A percentile compares a stretch with the other conserved stretches of the same genome.
phyloP scores from a whole-genome alignment of 2,797 vertebrate genomes.

The Enteromius anoplus region DNA sequence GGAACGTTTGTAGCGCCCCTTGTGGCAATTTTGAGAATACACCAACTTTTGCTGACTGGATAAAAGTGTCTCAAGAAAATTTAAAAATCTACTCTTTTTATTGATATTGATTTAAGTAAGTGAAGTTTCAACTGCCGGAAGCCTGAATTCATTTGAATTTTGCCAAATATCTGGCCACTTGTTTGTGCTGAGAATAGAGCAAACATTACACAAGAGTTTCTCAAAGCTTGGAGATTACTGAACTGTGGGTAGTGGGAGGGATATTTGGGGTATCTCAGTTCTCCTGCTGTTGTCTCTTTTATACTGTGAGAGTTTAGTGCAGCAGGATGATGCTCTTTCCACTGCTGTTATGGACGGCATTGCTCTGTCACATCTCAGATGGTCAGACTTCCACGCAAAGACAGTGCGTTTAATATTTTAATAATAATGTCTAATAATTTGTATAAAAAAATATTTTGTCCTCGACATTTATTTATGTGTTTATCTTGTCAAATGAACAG shows the following conservation, averaged over 20 bases:
- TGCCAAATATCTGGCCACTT: background rate
- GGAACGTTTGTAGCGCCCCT: background rate
- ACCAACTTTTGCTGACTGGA: too few species aligned
- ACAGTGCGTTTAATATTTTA: too few species aligned
- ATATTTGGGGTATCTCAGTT: background rate
- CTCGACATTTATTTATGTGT: too few species aligned
- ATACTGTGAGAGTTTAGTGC: background rate
- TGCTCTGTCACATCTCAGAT: constrained; percentile 24
- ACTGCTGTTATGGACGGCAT: constrained; percentile 35
- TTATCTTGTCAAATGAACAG: background rate
- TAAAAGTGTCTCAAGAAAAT: background rate
- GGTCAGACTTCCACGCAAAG: background rate
- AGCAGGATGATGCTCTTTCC: constrained; percentile 2
- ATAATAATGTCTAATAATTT: too few species aligned
- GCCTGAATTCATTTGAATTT: background rate
- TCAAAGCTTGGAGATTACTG: background rate
- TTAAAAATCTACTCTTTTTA: background rate
- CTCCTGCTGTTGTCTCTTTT: background rate
- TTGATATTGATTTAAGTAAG: too few species aligned
- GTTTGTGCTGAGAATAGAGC: background rate
- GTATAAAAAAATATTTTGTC: too few species aligned
- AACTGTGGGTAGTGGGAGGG: background rate
- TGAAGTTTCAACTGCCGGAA: too few species aligned
- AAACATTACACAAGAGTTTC: constrained; percentile 23
- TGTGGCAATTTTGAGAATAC: background rate